A percentile compares a stretch with the other conserved stretches of the same genome.
These are phyloP conservation scores for Lampris megalopsis DNA, from an alignment of 2,113 vertebrate species.

Conservation along the genomic window DNA sequence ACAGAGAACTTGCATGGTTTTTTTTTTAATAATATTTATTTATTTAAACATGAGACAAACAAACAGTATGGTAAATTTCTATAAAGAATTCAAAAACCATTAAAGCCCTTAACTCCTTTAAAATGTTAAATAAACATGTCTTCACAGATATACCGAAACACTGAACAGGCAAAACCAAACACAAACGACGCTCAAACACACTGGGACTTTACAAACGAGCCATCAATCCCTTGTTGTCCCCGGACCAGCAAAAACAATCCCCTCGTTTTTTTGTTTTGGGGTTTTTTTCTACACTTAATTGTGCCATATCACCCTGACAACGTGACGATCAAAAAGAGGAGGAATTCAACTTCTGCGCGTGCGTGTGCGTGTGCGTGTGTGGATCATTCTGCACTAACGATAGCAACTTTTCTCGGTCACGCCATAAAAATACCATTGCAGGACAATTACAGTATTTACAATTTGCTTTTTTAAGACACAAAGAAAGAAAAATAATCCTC, in stretches of 20 bases:
- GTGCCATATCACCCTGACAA: constrained; percentile 29
- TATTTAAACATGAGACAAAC: constrained; percentile 75
- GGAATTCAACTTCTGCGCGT: no score
- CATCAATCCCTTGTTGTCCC: constrained; percentile 24
- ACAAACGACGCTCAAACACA: constrained; percentile 46
- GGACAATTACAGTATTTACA: constrained; percentile 59
- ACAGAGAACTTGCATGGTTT: no score
- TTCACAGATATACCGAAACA: constrained; percentile 52
- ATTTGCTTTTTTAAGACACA: constrained; percentile 35
- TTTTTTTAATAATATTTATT: constrained; percentile 7
- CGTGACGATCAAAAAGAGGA: no score
- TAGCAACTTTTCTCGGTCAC: constrained; percentile 4
- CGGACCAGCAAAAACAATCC: constrained; percentile 38
- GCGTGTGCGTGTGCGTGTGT: background rate
- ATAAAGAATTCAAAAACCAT: constrained; percentile 61
- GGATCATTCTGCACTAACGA: constrained; percentile 23
- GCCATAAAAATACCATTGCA: constrained; percentile 31
- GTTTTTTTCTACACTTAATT: background rate
- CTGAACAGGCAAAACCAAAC: constrained; percentile 47
- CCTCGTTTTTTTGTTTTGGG: constrained; percentile 15
- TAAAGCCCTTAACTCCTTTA: constrained; percentile 67
- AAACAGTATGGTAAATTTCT: constrained; percentile 45
- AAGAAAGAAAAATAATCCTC: constrained; percentile 18
- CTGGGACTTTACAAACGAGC: constrained; percentile 35
- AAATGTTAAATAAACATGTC: constrained; percentile 43